Evolutionary conservation across 64 coral and sea anemone genomes (phyloP), one percentile per base, ranked within the genome.

Genomic region (Porites australiensis): DNA sequence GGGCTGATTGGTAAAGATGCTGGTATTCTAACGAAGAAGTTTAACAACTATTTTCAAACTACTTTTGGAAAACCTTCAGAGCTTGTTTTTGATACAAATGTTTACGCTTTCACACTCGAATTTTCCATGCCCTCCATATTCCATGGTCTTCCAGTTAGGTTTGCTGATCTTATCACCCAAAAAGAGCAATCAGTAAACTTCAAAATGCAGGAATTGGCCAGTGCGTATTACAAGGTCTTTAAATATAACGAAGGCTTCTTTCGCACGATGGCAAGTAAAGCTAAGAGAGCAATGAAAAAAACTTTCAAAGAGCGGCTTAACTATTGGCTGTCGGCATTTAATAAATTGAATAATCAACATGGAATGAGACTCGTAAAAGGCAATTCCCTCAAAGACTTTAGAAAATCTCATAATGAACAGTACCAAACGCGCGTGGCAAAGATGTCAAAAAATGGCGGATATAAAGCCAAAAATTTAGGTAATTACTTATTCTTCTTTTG

Each of bases 11-110:
- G 92, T 68, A 85, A 83, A 58, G 16, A 82, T 59, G 63, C 92
- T 19, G 92, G 92, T 10, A 19, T 19, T 53, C 21, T 94, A 18
- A 77, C 78, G 2, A 37, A 50, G 69, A 89, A 89, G 27, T 94
- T 94, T 58, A 94, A 94, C 70, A 18, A 11, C 4, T 89, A 89
- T 54, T 94, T 94, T 94, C 44, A 94, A 89, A 44, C 59, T 22
- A 21, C 4, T 10, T 92, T 92, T 70, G 46, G 46, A 15, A 89
- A 77, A 75, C 86, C 92, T 6, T 94, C 92, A 54, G 92, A 89
- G 69, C 57, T 89, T 82, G 92, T 94, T 1, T 94, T 94, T 77
- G 92, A 94, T 37, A 94, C 92, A 12, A 94, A 94, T 94, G 69
- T 94, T 37, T 94, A 94, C 64, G 92, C 92, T 45, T 94, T 83